phyloP scores from a whole-genome alignment of 2,888 invertebrate genomes.

The Meloe dianella region DNA sequence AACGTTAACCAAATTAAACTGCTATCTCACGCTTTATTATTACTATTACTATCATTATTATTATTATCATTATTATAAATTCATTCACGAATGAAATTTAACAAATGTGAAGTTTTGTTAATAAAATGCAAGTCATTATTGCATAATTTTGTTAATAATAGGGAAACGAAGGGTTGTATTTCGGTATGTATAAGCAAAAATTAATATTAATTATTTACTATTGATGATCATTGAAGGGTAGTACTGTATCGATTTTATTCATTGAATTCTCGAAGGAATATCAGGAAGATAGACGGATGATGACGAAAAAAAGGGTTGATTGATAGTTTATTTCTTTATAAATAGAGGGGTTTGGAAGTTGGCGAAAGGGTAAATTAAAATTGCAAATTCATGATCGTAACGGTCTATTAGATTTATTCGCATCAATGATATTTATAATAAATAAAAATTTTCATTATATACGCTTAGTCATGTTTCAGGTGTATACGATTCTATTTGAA shows the following conservation, averaged over 20 bases:
- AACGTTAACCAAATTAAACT: not conserved
- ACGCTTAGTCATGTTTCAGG: constrained; percentile 30
- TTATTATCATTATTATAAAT: not conserved
- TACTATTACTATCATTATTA: not conserved
- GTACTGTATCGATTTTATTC: not conserved
- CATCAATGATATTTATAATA: constrained; percentile 21
- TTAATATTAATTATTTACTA: constrained; percentile 29
- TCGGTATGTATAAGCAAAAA: constrained; percentile 22
- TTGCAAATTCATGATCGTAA: constrained; percentile 34
- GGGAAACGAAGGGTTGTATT: constrained; percentile 11
- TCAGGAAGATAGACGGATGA: not conserved
- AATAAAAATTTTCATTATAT: not conserved
- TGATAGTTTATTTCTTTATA: not conserved
- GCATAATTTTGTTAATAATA: constrained; percentile 20
- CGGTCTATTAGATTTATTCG: constrained; percentile 32
- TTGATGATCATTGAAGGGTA: constrained; percentile 11
- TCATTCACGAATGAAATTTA: no score
- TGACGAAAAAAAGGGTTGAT: not conserved
- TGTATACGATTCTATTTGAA: constrained; percentile 13
- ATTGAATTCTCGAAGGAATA: constrained; percentile 1
- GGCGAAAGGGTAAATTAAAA: constrained; percentile 9
- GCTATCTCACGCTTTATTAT: constrained; percentile 2
- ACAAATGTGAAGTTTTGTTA: no score
- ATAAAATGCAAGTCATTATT: constrained; percentile 11
- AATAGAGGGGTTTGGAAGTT: not conserved